Conservation (phyloP, 1,140 invertebrate species). For the Phthorimaea operculella region DNA sequence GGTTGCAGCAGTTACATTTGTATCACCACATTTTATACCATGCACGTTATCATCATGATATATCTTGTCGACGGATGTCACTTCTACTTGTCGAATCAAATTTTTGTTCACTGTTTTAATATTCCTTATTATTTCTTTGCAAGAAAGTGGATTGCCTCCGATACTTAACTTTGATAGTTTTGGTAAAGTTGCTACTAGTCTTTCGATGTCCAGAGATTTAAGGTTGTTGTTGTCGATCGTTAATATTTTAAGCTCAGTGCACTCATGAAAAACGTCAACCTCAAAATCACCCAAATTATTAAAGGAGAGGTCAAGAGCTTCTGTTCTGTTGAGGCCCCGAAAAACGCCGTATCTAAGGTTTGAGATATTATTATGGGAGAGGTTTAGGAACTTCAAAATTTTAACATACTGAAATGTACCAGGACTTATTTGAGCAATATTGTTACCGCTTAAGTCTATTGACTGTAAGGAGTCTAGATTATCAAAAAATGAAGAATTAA, state of each 20-base stretch:
- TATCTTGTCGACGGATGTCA: constrained; percentile 47
- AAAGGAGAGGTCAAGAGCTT: constrained; percentile 44
- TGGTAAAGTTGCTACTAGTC: constrained; percentile 24
- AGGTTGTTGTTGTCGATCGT: constrained; percentile 50
- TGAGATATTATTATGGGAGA: constrained; percentile 39
- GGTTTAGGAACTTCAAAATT: constrained; percentile 42
- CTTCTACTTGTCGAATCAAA: constrained; percentile 25
- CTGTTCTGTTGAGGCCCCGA: constrained; percentile 36
- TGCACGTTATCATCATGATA: constrained; percentile 56
- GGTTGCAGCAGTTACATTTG: constrained; percentile 6
- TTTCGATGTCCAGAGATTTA: constrained; percentile 36
- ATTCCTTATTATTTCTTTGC: constrained; percentile 43
- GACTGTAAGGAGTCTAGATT: constrained; percentile 31
- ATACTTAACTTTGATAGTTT: constrained; percentile 41
- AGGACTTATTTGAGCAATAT: constrained; percentile 31
- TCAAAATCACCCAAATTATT: constrained; percentile 38
- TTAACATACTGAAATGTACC: constrained; percentile 44
- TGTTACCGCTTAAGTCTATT: constrained; percentile 42
- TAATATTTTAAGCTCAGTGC: constrained; percentile 33
- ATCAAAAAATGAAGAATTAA: constrained; percentile 31
- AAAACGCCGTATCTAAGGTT: constrained; percentile 42
- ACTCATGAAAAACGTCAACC: constrained; percentile 50
- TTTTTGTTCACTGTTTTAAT: constrained; percentile 25
- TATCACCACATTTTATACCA: constrained; percentile 49
- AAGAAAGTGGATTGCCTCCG: constrained; percentile 47